Evolutionary conservation across 1,140 invertebrate species (phyloP).

Genomic region (Ceratina calcarata): DNA sequence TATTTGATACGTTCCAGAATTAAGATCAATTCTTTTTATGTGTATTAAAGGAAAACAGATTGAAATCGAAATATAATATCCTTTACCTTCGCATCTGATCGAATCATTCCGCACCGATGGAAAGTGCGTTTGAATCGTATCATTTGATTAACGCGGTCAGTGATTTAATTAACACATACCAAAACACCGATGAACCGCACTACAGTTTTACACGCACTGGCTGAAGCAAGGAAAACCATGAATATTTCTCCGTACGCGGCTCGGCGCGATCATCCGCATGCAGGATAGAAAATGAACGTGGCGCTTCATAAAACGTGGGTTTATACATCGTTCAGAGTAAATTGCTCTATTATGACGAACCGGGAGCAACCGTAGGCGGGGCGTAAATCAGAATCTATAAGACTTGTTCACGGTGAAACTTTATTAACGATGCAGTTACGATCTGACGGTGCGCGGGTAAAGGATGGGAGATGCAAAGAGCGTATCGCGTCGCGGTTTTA

Average conservation of each 20-base stretch:
- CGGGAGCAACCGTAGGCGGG: slow-evolving; percentile 20
- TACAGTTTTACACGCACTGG: no score
- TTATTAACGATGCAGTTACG: slow-evolving; percentile 48
- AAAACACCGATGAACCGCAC: no score
- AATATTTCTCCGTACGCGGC: background rate
- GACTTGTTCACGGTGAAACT: slow-evolving; percentile 28
- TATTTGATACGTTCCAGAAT: background rate
- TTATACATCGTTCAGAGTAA: slow-evolving; percentile 39
- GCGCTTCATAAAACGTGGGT: slow-evolving; percentile 24
- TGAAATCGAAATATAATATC: no score
- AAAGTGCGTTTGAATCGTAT: no score
- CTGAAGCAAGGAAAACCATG: no score
- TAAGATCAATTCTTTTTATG: no score
- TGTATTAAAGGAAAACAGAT: no score
- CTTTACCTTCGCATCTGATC: no score
- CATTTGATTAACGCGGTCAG: no score
- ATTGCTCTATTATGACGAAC: slow-evolving; percentile 32
- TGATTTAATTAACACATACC: no score
- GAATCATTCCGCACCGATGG: no score
- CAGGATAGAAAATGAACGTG: slow-evolving; percentile 16
- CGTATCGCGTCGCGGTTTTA: slow-evolving; percentile 17
- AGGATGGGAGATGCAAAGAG: background rate
- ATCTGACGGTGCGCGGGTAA: background rate
- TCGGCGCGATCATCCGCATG: background rate
- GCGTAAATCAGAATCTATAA: slow-evolving; percentile 45